Base-by-base conservation (phyloP, 2,113 vertebrate species). In the Merops nubicus region DNA sequence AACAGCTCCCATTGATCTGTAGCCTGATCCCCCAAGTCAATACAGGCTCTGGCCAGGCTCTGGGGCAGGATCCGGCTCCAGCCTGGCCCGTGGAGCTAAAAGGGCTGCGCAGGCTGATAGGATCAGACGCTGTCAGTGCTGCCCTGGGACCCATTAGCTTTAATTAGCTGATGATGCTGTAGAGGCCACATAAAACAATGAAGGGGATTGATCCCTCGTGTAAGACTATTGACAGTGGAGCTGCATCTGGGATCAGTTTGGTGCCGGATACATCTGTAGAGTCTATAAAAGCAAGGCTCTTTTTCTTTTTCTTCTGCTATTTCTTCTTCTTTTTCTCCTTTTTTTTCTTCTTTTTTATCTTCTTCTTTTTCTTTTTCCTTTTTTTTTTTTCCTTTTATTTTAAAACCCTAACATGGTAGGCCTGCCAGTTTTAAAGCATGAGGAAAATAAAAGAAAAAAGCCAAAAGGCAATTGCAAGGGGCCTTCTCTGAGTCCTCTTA, bases 191-290 rank as follows among this genome's bases (percentile, higher is more conserved):
- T 95, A 93, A 96, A 96, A 94, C 96, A 96, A 96, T 94, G 94
- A 93, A 83, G 76, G 84, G 91, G 92, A 96, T 92, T 97, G 97
- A 97, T 97, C 96, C 95, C 96, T 89, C 38, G 84, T 91, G 93
- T 88, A 93, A 93, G 75, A 29, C 91, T 94, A 96, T 84, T 95
- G 95, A 97, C 94, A 92, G 89, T 7, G 93, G 88, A 85, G 82
- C 88, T 78, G 81, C 89, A 94, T 72, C 94, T 95, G 96, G 95
- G 93, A 96, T 94, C 88, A 33, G 89, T 95, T 89, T 93, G 94
- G 91, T 86, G 92, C 91, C 59, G 63, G 89, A 94, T 95, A 85
- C 85, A 81, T 95, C 80, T 89, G 94, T 36, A 92, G 75, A 94
- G 79, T 75, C 88, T 94, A 96, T 93, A 95, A 96, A 97, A 92